Conservation (phyloP, 1,140 invertebrate genomes). For the Grapholita molesta region DNA sequence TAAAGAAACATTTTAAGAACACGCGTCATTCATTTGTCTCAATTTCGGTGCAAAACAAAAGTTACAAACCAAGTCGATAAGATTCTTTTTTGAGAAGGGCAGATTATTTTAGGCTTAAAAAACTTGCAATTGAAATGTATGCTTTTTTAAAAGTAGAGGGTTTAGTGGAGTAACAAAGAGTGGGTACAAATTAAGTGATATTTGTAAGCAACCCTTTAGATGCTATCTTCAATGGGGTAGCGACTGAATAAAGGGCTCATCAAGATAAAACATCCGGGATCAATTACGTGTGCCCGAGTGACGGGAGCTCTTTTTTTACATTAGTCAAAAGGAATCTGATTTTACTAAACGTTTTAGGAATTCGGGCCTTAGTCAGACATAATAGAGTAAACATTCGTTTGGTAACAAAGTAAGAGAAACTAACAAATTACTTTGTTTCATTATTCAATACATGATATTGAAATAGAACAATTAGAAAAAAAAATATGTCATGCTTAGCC, state of each 20-base stretch:
- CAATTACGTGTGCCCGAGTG: conserved; percentile 72
- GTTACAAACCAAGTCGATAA: conserved; percentile 53
- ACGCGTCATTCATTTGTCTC: conserved; percentile 64
- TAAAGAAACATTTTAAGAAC: conserved; percentile 59
- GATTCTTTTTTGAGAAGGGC: conserved; percentile 44
- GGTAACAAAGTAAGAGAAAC: not conserved
- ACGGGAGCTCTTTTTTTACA: conserved; percentile 58
- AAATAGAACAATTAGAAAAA: not conserved
- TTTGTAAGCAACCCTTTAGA: conserved; percentile 76
- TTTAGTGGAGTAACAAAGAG: conserved; percentile 66
- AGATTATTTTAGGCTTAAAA: conserved; percentile 51
- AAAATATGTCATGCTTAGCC: too few species aligned
- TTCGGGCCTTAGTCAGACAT: not conserved
- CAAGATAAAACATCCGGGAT: conserved; percentile 75
- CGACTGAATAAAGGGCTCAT: conserved; percentile 73
- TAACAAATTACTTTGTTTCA: not conserved
- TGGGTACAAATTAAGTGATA: conserved; percentile 77
- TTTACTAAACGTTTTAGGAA: not conserved
- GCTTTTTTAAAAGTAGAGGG: conserved; percentile 43
- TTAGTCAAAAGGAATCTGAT: not conserved
- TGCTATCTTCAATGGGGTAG: conserved; percentile 69
- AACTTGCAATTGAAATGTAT: conserved; percentile 53
- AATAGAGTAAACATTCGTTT: not conserved
- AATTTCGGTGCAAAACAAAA: conserved; percentile 54
- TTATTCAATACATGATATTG: not conserved